These are phyloP conservation scores for Eupelmus urozonus DNA, from an alignment of 2,888 invertebrate species.

Conservation along the genomic window DNA sequence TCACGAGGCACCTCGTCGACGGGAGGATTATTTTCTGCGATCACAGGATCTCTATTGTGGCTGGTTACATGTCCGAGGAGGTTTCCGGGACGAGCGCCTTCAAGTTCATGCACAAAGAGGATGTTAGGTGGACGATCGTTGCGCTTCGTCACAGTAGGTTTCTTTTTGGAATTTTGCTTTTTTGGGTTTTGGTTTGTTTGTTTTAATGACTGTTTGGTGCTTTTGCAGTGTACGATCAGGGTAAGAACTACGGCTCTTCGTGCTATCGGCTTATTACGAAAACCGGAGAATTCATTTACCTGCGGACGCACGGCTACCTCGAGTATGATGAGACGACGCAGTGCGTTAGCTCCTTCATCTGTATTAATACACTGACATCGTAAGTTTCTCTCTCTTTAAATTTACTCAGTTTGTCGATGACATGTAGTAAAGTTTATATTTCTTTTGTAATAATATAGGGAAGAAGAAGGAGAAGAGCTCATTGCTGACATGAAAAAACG, in stretches of 20 bases:
- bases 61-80: slow-evolving; percentile 93
- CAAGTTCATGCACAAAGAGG: slow-evolving; percentile 92
- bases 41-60: slow-evolving; percentile 92
- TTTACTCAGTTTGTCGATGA: neutral
- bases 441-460: slow-evolving; percentile 75
- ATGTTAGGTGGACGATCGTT: slow-evolving; percentile 92
- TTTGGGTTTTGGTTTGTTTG: too few species aligned
- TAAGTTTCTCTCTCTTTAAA: slow-evolving; percentile 69
- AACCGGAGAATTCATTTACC: slow-evolving; percentile 90
- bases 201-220: too few species aligned
- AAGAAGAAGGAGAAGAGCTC: slow-evolving; percentile 85
- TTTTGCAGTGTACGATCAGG: slow-evolving; percentile 93
- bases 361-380: slow-evolving; percentile 87
- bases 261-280: slow-evolving; percentile 90
- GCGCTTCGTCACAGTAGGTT: slow-evolving; percentile 88
- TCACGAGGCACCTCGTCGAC: slow-evolving; percentile 92
- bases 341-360: slow-evolving; percentile 90
- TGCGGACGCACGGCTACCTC: slow-evolving; percentile 90
- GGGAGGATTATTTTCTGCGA: slow-evolving; percentile 94
- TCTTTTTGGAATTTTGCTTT: neutral
- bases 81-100: slow-evolving; percentile 93
- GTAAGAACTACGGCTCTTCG: slow-evolving; percentile 90
- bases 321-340: slow-evolving; percentile 88
- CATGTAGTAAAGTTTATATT: too few species aligned
- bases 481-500: slow-evolving; percentile 89